A percentile compares a stretch with the other conserved stretches of the same genome.
Conservation (phyloP, 2,888 invertebrate species). For the Dryobota labecula region DNA sequence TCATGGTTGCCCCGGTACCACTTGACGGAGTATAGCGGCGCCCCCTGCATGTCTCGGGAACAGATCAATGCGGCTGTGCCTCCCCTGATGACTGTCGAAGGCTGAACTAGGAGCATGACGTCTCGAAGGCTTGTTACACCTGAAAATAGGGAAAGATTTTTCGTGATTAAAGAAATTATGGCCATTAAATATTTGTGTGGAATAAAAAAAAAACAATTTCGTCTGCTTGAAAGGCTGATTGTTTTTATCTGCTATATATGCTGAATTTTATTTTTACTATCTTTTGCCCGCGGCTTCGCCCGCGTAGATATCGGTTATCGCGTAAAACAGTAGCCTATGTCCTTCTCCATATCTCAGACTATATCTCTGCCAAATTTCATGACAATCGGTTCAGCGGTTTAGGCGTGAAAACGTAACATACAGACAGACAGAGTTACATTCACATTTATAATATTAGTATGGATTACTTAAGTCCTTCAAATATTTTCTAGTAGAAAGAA, state of each 20-base stretch:
- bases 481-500: not conserved
- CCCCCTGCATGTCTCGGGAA: slow-evolving; percentile 94
- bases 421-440: no score
- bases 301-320: no score
- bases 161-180: not conserved
- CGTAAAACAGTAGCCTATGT: no score
- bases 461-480: not conserved
- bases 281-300: no score
- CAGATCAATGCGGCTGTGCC: slow-evolving; percentile 93
- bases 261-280: no score
- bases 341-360: no score
- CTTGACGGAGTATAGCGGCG: slow-evolving; percentile 95
- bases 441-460: no score
- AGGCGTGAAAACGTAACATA: no score
- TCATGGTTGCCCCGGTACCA: slow-evolving; percentile 96
- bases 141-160: slow-evolving; percentile 65
- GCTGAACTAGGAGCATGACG: slow-evolving; percentile 93
- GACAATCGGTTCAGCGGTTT: no score
- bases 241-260: no score
- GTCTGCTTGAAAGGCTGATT: not conserved
- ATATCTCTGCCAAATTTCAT: no score
- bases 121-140: slow-evolving; percentile 93
- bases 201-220: not conserved
- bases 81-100: slow-evolving; percentile 92
- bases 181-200: not conserved